Evolutionary conservation across 2,888 invertebrate species (phyloP).

Genomic region (Callyntrura sp.): DNA sequence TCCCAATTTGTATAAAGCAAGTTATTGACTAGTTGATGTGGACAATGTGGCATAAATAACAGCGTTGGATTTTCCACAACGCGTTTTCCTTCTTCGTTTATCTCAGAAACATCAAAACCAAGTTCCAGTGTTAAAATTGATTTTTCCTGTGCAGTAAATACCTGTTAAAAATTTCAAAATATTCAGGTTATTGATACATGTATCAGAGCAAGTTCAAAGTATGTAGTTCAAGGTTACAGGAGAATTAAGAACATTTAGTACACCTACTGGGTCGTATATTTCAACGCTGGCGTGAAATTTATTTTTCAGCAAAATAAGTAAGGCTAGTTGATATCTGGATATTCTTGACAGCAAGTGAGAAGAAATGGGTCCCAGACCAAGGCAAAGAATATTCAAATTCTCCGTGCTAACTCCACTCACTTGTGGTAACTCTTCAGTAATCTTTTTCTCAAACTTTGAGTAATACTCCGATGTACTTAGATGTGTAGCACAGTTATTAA

Average conservation of each 20-base stretch:
- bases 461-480: slow-evolving; percentile 36
- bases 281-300: slow-evolving; percentile 36
- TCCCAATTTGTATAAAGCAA: slow-evolving; percentile 67
- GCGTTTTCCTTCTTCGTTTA: slow-evolving; percentile 70
- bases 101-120: slow-evolving; percentile 36
- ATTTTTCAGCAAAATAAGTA: slow-evolving; percentile 59
- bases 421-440: slow-evolving; percentile 29
- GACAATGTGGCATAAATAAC: slow-evolving; percentile 69
- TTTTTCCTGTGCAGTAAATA: slow-evolving; percentile 59
- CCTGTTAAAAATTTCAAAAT: slow-evolving; percentile 24
- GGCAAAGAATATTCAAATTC: slow-evolving; percentile 14
- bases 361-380: slow-evolving; percentile 44
- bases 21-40: slow-evolving; percentile 70
- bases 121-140: slow-evolving; percentile 51
- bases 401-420: not conserved
- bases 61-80: slow-evolving; percentile 43
- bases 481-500: slow-evolving; percentile 1
- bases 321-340: slow-evolving; percentile 63
- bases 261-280: slow-evolving; percentile 65
- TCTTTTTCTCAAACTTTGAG: not conserved
- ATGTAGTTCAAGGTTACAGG: not conserved
- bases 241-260: not conserved
- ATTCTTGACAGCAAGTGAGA: slow-evolving; percentile 45
- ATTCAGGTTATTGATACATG: no score
- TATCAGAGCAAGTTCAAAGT: no score